Base-by-base conservation (phyloP, 2,888 invertebrate genomes). In the Automeris io region DNA sequence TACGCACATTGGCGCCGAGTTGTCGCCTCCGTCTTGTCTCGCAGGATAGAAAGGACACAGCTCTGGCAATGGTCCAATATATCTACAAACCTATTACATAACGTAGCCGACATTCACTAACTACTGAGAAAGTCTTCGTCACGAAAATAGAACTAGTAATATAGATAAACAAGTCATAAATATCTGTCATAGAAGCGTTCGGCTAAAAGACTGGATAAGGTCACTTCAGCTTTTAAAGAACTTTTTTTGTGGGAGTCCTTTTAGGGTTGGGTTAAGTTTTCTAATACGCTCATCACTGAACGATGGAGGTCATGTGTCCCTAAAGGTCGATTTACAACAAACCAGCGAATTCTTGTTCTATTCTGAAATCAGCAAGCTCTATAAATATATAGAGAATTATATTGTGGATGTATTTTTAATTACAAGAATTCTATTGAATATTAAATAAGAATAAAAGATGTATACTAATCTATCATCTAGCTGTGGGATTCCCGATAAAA, bases 41-140 rank as follows among this genome's bases (percentile, higher is more conserved):
- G 41, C 48, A 65, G 67, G 67, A 64, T 47, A 43, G 39, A 57
- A 67, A 72, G 68, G 70, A 70, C 69, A 44, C 43, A 18, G 36
- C 40, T 54, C 63, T 70, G 70, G 68, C 68, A 54, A 43, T 54
- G 41, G 51, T 69, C 71, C 68, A 73, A 65, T 51, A 47, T 38
- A 34, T 54, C 60, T 67, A 61, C 67, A 61, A 61, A 66, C 54
- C 42, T 47, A 45, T 70, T 66, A 61, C 63, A 50, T 62, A 61
- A 70, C 51, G 40, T 44, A 40, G 37, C 44, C 43, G 37, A 47
- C 44, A 40, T 53, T 61, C 55, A 57, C 62, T 62, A 61, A 49
- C 51, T 54, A 63, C 45, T 21, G 16, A 25, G 22, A 21, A 41
- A 35, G 33, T 31, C 37, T 31, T 19, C 12, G 34, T 18, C 12